Evolutionary conservation across 2,888 invertebrate genomes (phyloP).

Genomic region (Acanthosepion esculentum): DNA sequence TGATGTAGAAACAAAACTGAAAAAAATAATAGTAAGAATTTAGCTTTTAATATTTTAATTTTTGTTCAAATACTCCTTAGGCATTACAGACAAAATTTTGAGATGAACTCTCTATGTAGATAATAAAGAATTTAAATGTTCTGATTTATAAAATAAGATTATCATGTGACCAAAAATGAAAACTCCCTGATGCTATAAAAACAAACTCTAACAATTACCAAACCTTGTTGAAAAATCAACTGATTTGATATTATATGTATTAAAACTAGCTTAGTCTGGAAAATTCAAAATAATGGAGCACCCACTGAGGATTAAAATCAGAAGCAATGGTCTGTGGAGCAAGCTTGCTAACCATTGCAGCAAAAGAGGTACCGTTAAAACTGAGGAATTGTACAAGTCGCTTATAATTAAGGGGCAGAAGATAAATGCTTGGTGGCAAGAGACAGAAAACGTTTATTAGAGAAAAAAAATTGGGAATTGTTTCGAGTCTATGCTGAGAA

Average conservation of each 20-base stretch:
- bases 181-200: not conserved
- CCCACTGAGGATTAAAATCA: too few relatives aligned
- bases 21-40: not conserved
- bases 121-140: conserved; percentile 24
- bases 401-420: not conserved
- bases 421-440: not conserved
- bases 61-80: not conserved
- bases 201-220: not conserved
- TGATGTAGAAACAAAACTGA: not conserved
- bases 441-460: not conserved
- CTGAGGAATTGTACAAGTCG: not conserved
- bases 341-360: not conserved
- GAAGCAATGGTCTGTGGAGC: too few relatives aligned
- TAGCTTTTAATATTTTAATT: not conserved
- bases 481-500: not conserved
- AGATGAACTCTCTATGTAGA: not conserved
- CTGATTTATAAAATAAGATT: not conserved
- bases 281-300: not conserved
- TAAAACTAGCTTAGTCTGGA: not conserved
- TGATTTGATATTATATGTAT: not conserved
- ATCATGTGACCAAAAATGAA: not conserved
- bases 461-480: not conserved
- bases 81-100: not conserved
- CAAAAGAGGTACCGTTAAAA: not conserved
- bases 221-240: not conserved